Conservation (phyloP, 2,888 invertebrate species). For the Tenodera sinensis region DNA sequence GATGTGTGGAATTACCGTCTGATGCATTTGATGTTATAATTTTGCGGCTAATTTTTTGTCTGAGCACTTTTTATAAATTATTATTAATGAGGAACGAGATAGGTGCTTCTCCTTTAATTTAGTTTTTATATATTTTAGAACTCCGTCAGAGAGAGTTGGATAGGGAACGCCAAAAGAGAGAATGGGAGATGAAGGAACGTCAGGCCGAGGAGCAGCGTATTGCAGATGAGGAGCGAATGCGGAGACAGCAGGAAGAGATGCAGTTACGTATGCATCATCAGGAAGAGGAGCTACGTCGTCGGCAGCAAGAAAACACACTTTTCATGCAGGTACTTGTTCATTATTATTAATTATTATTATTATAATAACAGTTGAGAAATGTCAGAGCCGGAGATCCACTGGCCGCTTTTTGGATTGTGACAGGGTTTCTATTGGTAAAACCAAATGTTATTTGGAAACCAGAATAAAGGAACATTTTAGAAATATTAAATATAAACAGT, state of each 20-base stretch:
- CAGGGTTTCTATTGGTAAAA: too few species aligned
- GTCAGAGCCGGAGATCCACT: too few species aligned
- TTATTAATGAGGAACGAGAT: too few species aligned
- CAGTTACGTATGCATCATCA: slow-evolving; percentile 69
- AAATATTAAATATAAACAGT: too few species aligned
- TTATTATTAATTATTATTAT: too few species aligned
- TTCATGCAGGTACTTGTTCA: slow-evolving; percentile 69
- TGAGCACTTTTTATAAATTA: background rate
- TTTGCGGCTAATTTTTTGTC: background rate
- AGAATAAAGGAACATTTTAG: too few species aligned
- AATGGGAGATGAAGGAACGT: slow-evolving; percentile 78
- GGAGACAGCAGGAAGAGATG: slow-evolving; percentile 74
- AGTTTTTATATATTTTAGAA: slow-evolving; percentile 48
- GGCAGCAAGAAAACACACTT: slow-evolving; percentile 83
- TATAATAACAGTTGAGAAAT: too few species aligned
- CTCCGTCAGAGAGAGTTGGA: slow-evolving; percentile 80
- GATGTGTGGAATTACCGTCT: slow-evolving; percentile 21
- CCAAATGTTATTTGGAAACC: too few species aligned
- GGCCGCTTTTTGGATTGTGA: too few species aligned
- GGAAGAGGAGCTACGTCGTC: slow-evolving; percentile 79
- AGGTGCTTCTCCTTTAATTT: background rate
- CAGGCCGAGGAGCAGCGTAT: slow-evolving; percentile 76
- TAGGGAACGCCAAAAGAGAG: slow-evolving; percentile 78
- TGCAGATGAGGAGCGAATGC: slow-evolving; percentile 61
- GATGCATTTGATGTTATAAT: slow-evolving; percentile 4